phyloP scores from a whole-genome alignment of 2,888 invertebrate species.

The Eilema depressum region DNA sequence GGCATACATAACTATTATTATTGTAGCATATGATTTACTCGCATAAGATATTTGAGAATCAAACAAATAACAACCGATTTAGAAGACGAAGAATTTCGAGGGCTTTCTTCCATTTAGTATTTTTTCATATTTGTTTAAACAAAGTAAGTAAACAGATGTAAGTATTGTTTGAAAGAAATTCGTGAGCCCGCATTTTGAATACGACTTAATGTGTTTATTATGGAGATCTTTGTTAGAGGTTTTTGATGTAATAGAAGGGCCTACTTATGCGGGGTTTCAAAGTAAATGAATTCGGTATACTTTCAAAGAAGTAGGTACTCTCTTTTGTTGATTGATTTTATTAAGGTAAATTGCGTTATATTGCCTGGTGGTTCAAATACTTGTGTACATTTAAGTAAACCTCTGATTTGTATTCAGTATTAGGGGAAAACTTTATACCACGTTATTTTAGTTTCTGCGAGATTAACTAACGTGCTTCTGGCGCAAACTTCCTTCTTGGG shows the following conservation, averaged over 20 bases:
- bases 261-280: not conserved
- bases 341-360: not conserved
- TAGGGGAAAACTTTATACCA: not conserved
- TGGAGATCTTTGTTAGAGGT: constrained; percentile 20
- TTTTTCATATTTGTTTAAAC: constrained; percentile 45
- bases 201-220: constrained; percentile 41
- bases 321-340: not conserved
- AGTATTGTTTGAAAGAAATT: constrained; percentile 42
- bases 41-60: constrained; percentile 20
- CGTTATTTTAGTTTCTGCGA: too few species aligned
- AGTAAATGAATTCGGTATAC: not conserved
- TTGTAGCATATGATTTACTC: too few species aligned
- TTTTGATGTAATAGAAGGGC: constrained; percentile 1
- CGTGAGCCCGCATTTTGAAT: constrained; percentile 67
- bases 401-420: not conserved
- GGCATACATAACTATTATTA: too few species aligned
- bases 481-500: too few species aligned
- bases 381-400: not conserved
- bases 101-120: constrained; percentile 24
- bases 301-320: not conserved
- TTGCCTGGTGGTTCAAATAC: not conserved
- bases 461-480: too few species aligned
- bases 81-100: constrained; percentile 21
- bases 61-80: constrained; percentile 47
- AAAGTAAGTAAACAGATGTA: constrained; percentile 50